A percentile compares a stretch with the other conserved stretches of the same genome.
Conservation (phyloP, 2,888 invertebrate genomes). For the Pardosa pseudoannulata region DNA sequence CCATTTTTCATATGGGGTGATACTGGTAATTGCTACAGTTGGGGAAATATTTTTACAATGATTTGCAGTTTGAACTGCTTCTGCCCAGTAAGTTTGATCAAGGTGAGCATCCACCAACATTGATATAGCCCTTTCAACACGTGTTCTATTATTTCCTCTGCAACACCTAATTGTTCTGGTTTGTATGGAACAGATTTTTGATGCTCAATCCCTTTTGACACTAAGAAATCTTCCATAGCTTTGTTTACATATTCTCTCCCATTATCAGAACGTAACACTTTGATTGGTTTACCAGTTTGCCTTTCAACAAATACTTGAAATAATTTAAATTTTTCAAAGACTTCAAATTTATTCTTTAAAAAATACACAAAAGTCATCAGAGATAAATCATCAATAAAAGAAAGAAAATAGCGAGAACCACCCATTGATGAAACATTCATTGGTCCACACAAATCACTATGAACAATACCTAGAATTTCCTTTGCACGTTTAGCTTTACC, state of each 20-base stretch:
- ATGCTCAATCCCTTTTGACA: constrained; percentile 5
- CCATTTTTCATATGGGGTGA: constrained; percentile 32
- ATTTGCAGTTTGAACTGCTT: constrained; percentile 74
- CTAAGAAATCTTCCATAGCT: background rate
- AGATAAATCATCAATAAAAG: no score
- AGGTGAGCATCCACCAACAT: constrained; percentile 73
- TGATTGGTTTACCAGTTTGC: background rate
- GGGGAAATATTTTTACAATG: constrained; percentile 29
- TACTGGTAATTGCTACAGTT: constrained; percentile 13
- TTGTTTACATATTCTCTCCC: background rate
- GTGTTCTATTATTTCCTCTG: constrained; percentile 5
- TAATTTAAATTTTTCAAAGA: background rate
- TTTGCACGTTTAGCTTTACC: background rate
- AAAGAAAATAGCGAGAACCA: no score
- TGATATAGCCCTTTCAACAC: constrained; percentile 6
- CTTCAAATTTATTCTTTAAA: background rate
- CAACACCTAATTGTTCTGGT: constrained; percentile 11
- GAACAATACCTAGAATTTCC: no score
- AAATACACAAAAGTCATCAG: no score
- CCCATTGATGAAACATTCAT: no score
- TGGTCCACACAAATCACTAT: no score
- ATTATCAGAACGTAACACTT: background rate
- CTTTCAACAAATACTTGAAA: no score
- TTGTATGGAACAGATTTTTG: constrained; percentile 19
- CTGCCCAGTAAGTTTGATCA: constrained; percentile 80